Percentiles rank a stretch among this genome's conserved stretches.
These are phyloP conservation scores for Venustoraphidia nigricollis DNA, from an alignment of 2,888 invertebrate species.

Conservation along the genomic window DNA sequence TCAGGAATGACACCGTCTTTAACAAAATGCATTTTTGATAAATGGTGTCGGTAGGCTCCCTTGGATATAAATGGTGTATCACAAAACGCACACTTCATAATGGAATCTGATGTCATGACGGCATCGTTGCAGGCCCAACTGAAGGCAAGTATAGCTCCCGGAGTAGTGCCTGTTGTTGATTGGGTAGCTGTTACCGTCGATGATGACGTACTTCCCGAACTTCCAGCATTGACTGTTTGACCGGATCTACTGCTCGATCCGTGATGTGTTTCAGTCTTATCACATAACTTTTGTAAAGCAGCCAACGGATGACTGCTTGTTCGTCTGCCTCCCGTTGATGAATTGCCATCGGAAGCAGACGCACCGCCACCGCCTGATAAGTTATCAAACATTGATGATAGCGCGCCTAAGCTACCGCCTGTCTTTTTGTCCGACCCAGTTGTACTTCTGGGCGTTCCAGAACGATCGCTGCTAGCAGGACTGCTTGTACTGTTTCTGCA, in stretches of 20 bases:
- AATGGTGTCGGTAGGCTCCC: constrained; percentile 90
- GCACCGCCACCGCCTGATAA: constrained; percentile 42
- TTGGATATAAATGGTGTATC: constrained; percentile 93
- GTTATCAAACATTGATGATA: constrained; percentile 84
- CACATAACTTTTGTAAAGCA: constrained; percentile 88
- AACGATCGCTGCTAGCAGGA: constrained; percentile 62
- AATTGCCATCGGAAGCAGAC: constrained; percentile 17
- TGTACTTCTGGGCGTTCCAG: constrained; percentile 55
- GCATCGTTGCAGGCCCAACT: constrained; percentile 93
- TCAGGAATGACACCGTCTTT: constrained; percentile 80
- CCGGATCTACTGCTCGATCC: constrained; percentile 27
- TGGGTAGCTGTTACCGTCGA: constrained; percentile 22
- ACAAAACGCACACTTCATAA: constrained; percentile 90
- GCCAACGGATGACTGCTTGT: constrained; percentile 80
- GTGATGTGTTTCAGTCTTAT: constrained; percentile 76
- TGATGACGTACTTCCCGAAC: constrained; percentile 18
- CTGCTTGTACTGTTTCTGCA: constrained; percentile 45
- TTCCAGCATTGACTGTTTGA: constrained; percentile 23
- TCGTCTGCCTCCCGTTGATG: constrained; percentile 44
- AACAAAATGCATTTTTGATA: constrained; percentile 91
- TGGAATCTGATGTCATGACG: constrained; percentile 69
- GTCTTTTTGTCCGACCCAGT: constrained; percentile 41
- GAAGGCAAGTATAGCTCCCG: constrained; percentile 75
- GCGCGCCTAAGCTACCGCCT: constrained; percentile 58
- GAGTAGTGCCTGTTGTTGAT: constrained; percentile 38